Evolutionary conservation across 1,140 invertebrate genomes (phyloP).

Genomic region (Oscheius sp.): DNA sequence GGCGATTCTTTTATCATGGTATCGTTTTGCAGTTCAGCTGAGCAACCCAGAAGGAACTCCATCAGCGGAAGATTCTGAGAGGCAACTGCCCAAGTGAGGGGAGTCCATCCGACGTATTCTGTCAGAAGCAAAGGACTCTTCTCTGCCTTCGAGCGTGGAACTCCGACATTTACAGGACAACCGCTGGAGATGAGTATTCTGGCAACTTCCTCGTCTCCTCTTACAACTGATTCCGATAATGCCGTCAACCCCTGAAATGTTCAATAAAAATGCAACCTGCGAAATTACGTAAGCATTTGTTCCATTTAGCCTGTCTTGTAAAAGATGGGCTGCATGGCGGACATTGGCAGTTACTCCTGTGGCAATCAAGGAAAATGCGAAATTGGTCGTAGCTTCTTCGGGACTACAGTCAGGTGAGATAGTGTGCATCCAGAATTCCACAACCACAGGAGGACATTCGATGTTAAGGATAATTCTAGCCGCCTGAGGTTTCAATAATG

Average conservation of each 20-base stretch:
- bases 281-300: conserved; percentile 1
- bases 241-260: neutral
- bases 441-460: neutral
- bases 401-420: neutral
- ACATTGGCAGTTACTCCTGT: neutral
- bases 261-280: neutral
- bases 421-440: neutral
- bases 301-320: neutral
- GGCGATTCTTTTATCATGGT: conserved; percentile 2
- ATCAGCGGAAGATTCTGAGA: neutral
- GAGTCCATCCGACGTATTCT: conserved; percentile 13
- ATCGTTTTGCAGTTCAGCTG: conserved; percentile 5
- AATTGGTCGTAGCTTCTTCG: conserved; percentile 2
- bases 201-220: neutral
- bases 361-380: conserved; percentile 1
- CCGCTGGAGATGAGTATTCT: neutral
- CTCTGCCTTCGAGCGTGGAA: neutral
- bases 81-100: neutral
- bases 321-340: neutral
- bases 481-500: neutral
- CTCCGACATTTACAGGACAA: neutral
- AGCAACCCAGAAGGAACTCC: neutral
- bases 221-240: conserved; percentile 3
- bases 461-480: neutral
- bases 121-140: neutral